Conservation (phyloP, 2,113 vertebrate genomes). For the Pica pica region DNA sequence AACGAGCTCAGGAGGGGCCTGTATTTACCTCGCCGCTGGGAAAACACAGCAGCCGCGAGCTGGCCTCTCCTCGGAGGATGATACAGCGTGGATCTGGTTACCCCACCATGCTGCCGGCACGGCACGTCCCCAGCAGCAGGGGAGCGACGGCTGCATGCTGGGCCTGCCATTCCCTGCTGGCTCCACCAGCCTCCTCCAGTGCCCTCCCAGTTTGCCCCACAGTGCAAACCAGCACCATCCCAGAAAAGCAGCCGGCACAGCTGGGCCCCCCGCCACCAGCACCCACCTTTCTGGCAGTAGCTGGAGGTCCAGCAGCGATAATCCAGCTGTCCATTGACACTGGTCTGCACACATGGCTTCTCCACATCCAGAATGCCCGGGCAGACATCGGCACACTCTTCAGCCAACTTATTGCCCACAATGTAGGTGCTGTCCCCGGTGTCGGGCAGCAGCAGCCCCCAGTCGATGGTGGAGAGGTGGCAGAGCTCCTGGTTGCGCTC, state of each 20-base stretch:
- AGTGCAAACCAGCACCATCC: accelerated
- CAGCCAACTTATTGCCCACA: slow-evolving; percentile 70
- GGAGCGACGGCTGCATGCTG: accelerated
- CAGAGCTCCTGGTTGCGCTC: slow-evolving; percentile 83
- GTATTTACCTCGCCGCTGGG: neutral
- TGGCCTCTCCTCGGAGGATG: neutral
- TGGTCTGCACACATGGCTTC: slow-evolving; percentile 70
- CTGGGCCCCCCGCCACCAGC: accelerated
- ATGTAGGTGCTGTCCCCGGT: slow-evolving; percentile 66
- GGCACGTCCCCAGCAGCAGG: neutral
- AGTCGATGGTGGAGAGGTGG: slow-evolving; percentile 81
- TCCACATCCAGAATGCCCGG: slow-evolving; percentile 70
- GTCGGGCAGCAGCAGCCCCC: slow-evolving; percentile 71
- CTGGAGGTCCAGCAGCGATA: slow-evolving; percentile 81
- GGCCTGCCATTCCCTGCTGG: neutral
- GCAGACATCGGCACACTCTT: slow-evolving; percentile 76
- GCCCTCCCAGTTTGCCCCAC: neutral
- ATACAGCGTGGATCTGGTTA: neutral
- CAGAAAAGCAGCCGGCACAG: accelerated
- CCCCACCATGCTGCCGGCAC: neutral
- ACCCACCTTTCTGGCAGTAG: slow-evolving; percentile 80
- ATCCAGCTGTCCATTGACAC: slow-evolving; percentile 50
- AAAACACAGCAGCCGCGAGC: neutral
- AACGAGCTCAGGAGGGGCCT: slow-evolving; percentile 24
- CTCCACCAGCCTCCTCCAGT: neutral